Percentiles rank a stretch among this genome's conserved stretches.
phyloP scores from a whole-genome alignment of 2,113 vertebrate genomes.

The Dicentrarchus labrax region DNA sequence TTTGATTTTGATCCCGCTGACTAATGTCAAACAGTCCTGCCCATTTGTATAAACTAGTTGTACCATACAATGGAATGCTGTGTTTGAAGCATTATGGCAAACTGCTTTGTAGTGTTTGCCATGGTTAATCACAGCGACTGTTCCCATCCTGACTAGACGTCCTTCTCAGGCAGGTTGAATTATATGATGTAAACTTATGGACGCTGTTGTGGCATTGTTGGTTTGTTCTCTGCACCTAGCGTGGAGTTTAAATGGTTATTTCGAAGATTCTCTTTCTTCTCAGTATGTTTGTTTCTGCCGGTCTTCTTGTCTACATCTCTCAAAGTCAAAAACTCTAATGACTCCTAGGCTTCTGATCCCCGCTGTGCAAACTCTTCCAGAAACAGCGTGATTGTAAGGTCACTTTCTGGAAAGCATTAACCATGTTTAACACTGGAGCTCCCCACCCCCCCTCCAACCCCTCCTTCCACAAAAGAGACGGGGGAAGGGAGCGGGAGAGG shows the following conservation, averaged over 20 bases:
- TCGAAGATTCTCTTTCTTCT: background rate
- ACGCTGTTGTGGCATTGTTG: background rate
- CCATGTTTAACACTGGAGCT: conserved; percentile 15
- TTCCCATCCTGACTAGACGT: conserved; percentile 13
- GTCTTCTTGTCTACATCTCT: background rate
- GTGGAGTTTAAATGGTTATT: background rate
- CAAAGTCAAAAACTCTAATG: conserved; percentile 34
- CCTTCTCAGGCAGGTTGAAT: conserved; percentile 15
- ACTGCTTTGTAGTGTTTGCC: conserved; percentile 49
- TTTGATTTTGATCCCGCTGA: conserved; percentile 64
- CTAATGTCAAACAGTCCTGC: conserved; percentile 71
- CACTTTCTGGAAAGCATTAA: conserved; percentile 73
- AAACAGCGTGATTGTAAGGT: conserved; percentile 50
- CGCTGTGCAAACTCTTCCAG: conserved; percentile 45
- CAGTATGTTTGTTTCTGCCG: conserved; percentile 24
- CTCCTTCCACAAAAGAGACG: background rate
- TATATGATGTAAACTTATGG: background rate
- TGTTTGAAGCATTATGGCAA: conserved; percentile 46
- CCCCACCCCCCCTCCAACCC: background rate
- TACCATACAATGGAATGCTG: conserved; percentile 49
- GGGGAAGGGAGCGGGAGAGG: background rate
- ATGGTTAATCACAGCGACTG: conserved; percentile 31
- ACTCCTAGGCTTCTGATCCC: conserved; percentile 45
- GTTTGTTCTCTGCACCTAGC: background rate
- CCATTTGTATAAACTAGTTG: conserved; percentile 60